These are phyloP conservation scores for Melanotaenia parkinsoni DNA, from an alignment of 2,797 vertebrate genomes.

Conservation along the genomic window DNA sequence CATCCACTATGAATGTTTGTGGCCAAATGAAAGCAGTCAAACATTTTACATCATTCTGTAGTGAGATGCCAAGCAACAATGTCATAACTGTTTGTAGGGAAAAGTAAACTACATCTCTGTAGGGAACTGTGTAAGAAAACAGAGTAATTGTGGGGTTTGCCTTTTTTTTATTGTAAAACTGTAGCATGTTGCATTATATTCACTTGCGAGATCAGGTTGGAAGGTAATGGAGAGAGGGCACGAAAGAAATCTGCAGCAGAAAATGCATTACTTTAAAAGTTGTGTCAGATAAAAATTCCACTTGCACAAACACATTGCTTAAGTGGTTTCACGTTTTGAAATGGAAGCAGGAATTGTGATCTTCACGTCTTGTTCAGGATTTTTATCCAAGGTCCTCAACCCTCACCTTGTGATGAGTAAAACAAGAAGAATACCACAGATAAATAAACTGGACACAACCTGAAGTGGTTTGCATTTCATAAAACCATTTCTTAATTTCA, in stretches of 20 bases:
- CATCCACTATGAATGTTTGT: not conserved
- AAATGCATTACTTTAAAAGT: not conserved
- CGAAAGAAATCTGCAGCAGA: not conserved
- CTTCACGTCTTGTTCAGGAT: not conserved
- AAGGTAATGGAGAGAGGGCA: not conserved
- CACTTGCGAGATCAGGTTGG: not conserved
- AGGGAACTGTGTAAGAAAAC: not conserved
- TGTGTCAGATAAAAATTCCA: not conserved
- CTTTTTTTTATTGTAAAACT: not conserved
- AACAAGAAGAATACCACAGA: not conserved
- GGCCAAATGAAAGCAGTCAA: not conserved
- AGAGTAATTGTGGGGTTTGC: not conserved
- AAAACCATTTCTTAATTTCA: conserved; percentile 11
- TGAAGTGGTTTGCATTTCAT: too few species aligned
- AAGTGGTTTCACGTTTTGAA: not conserved
- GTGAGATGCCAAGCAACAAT: not conserved
- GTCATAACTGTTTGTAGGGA: not conserved
- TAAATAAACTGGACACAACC: not conserved
- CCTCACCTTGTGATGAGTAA: not conserved
- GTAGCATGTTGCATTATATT: not conserved
- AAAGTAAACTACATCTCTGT: not conserved
- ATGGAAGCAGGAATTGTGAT: not conserved
- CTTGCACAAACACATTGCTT: not conserved
- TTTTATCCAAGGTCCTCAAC: not conserved
- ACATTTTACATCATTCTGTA: not conserved